A percentile compares a stretch with the other conserved stretches of the same genome.
phyloP scores from a whole-genome alignment of 1,140 invertebrate species.

The Drosophila obscura region DNA sequence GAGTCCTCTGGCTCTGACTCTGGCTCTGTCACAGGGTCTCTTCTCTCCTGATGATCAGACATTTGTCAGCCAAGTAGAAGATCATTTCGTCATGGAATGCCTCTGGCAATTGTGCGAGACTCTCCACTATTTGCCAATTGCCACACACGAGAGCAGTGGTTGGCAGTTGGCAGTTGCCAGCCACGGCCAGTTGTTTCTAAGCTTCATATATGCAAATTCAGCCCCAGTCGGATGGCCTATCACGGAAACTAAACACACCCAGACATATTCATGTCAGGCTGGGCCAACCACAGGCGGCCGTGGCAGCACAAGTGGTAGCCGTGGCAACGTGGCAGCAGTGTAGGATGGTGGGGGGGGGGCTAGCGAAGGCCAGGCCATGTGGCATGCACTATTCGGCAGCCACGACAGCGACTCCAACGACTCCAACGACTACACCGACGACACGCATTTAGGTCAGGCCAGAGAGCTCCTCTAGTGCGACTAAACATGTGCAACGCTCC shows the following conservation, averaged over 20 bases:
- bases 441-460: slow-evolving; percentile 73
- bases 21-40: too few species aligned
- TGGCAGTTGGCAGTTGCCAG: background rate
- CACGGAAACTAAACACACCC: slow-evolving; percentile 69
- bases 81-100: too few species aligned
- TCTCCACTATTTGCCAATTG: background rate
- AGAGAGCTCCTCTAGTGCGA: slow-evolving; percentile 57
- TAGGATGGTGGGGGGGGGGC: too few species aligned
- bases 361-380: background rate
- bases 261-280: slow-evolving; percentile 26
- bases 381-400: slow-evolving; percentile 69
- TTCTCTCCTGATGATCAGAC: too few species aligned
- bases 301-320: slow-evolving; percentile 1
- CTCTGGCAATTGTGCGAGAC: too few species aligned
- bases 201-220: slow-evolving; percentile 65
- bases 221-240: slow-evolving; percentile 59
- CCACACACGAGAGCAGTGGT: too few species aligned
- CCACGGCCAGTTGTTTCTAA: slow-evolving; percentile 40
- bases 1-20: too few species aligned
- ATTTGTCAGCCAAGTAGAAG: too few species aligned
- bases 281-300: slow-evolving; percentile 43
- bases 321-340: background rate
- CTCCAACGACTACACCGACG: slow-evolving; percentile 17
- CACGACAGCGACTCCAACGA: slow-evolving; percentile 22
- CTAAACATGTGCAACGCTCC: slow-evolving; percentile 78